Conservation (phyloP, 1,140 invertebrate genomes). For the Berghia stephanieae region DNA sequence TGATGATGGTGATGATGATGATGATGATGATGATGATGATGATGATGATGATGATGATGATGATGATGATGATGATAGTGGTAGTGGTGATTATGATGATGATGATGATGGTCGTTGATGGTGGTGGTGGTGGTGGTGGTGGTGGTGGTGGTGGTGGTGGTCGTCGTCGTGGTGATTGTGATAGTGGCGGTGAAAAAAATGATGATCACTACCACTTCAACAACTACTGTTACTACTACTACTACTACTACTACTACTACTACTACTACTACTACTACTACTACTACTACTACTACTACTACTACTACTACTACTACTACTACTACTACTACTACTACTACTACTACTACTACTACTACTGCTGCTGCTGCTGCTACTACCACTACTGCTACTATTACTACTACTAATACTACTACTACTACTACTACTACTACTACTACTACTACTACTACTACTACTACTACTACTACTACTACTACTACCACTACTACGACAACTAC, state of each 20-base stretch:
- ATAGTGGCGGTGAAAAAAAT: no score
- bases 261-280: conserved; percentile 31
- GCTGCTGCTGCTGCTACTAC: conserved; percentile 25
- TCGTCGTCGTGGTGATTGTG: no score
- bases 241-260: conserved; percentile 29
- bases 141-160: no score
- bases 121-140: no score
- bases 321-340: conserved; percentile 26
- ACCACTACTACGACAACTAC: background rate
- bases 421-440: conserved; percentile 24
- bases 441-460: conserved; percentile 8
- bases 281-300: conserved; percentile 30
- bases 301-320: conserved; percentile 30
- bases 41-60: conserved; percentile 2
- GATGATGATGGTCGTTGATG: no score
- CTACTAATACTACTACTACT: conserved; percentile 29
- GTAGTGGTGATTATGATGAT: no score
- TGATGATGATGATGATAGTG: no score
- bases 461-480: conserved; percentile 16
- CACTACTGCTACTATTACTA: conserved; percentile 28
- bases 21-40: conserved; percentile 2
- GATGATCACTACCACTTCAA: no score
- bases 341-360: conserved; percentile 30
- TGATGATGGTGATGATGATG: background rate
- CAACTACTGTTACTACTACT: conserved; percentile 8